Base-by-base conservation (phyloP, 2,888 invertebrate species). In the Creontiades dilutus region DNA sequence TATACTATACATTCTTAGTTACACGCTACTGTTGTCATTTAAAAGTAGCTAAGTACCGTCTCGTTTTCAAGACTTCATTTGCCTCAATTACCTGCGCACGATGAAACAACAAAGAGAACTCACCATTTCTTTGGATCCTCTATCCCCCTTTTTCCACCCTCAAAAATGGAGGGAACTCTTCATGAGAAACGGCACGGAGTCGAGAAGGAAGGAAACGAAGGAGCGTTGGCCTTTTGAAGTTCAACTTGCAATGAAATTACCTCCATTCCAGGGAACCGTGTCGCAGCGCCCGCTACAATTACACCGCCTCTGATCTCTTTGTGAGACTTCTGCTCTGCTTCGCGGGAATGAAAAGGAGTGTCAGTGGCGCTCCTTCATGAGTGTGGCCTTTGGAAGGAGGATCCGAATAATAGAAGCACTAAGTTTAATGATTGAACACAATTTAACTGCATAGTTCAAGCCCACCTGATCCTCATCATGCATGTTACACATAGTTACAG, bases 191-290 rank as follows among this genome's bases (percentile, higher is more conserved):
- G 68, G 19, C n/a, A 61, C 61, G 7, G n/a, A 23, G 78, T n/a
- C 78, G 47, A 78, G 78, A 46, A 47, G 46, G 78, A 78, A 78
- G 78, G 47, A 78, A 78, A 46, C 37, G 78, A 47, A 78, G 78
- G 85, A 85, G 23, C n/a, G 84, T 52, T 27, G n/a, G 27, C 57
- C 85, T 55, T 85, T 85, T 85, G 85, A 85, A 85, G 85, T 85
- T 61, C 57, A 37, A 37, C 57, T 57, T 61, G 85, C 85, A 85
- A 85, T 85, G 85, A 85, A 85, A 85, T 85, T 85, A 85, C 85
- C 61, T 61, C 85, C 57, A 85, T 85, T 85, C 85, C 85, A 85
- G 85, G 28, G 61, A 57, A 55, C 85, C 85, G 28, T 85, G 85
- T 85, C 78, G 78, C 78, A 37, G 78, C 78, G 11, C 46, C 78